Evolutionary conservation across 92 coral and sea anemone genomes (phyloP).

Genomic region (Blastomussa wellsi): DNA sequence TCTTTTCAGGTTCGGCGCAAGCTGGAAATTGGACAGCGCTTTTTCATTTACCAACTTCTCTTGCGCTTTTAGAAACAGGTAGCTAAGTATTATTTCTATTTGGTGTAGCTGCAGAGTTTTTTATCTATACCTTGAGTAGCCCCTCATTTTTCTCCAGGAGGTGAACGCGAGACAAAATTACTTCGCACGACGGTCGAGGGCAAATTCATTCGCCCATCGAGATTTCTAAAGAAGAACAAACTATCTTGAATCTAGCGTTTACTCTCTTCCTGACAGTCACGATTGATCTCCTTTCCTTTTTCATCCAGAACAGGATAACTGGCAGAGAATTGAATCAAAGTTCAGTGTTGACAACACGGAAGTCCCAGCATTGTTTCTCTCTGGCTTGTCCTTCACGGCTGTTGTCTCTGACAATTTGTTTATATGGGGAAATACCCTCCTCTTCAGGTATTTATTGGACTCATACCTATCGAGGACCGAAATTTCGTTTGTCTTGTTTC

Average conservation of each 20-base stretch:
- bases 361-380: conserved; percentile 30
- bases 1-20: not conserved
- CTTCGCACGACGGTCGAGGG: too few relatives aligned
- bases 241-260: too few relatives aligned
- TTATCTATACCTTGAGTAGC: too few relatives aligned
- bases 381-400: conserved; percentile 68
- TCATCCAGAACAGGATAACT: not conserved
- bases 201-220: too few relatives aligned
- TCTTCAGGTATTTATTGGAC: conserved; percentile 31
- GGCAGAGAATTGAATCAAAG: conserved; percentile 19
- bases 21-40: conserved; percentile 37
- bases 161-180: too few relatives aligned
- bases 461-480: not conserved
- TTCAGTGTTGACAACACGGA: not conserved
- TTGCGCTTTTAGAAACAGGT: conserved; percentile 10
- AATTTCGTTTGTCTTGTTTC: too few relatives aligned
- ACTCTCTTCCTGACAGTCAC: not conserved
- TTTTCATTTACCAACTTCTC: conserved; percentile 25
- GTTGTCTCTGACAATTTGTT: conserved; percentile 63
- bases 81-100: not conserved
- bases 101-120: too few relatives aligned
- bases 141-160: too few relatives aligned
- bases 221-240: too few relatives aligned
- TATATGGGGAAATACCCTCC: conserved; percentile 67
- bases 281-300: not conserved